These are phyloP conservation scores for Centropus bengalensis DNA, from an alignment of 2,113 vertebrate species.

Conservation along the genomic window DNA sequence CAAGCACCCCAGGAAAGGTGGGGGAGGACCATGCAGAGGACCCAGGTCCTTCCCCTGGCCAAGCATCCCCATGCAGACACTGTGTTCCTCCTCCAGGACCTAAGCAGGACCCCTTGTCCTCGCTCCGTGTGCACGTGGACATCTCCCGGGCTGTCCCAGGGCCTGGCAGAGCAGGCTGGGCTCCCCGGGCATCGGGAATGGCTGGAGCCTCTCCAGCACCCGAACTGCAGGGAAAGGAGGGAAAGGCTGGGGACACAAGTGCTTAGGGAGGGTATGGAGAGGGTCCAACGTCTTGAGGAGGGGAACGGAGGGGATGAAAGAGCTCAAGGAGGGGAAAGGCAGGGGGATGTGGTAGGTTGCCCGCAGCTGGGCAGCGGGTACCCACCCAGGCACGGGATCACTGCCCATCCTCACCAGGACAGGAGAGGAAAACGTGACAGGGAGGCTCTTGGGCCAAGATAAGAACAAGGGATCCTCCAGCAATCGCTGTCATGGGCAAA, in stretches of 20 bases:
- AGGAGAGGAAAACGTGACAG: not conserved
- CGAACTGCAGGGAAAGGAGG: not conserved
- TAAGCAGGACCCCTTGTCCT: not conserved
- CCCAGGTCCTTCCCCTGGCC: no score
- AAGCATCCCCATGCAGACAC: not conserved
- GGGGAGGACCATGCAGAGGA: not conserved
- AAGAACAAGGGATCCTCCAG: no score
- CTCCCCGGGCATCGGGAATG: no score
- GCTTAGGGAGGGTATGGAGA: no score
- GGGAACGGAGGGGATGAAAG: no score
- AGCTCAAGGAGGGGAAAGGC: no score
- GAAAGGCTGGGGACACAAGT: no score
- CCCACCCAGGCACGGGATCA: no score
- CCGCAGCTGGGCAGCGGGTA: no score
- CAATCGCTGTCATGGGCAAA: not conserved
- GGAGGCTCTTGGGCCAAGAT: not conserved
- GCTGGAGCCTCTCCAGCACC: not conserved
- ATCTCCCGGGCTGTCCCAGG: not conserved
- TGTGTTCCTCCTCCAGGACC: not conserved
- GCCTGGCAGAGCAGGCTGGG: not conserved
- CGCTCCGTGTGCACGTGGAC: not conserved
- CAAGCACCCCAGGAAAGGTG: not conserved
- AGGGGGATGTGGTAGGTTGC: no score
- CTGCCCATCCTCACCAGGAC: not conserved
- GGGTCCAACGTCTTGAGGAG: no score